phyloP scores from a whole-genome alignment of 1,140 invertebrate genomes.

The Drosophila pallidifrons region DNA sequence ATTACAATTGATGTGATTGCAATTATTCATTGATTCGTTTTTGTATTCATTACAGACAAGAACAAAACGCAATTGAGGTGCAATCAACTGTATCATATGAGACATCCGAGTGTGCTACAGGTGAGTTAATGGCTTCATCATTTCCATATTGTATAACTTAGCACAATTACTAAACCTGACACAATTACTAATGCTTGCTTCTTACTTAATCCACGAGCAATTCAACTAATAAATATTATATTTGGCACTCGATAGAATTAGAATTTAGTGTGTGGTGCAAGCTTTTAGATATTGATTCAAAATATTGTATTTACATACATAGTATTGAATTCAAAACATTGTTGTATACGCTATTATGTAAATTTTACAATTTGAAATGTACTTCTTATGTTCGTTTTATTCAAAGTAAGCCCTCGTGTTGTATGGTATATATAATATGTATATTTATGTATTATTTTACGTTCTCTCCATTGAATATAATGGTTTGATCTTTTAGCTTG shows the following conservation, averaged over 20 bases:
- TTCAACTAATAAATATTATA: constrained; percentile 40
- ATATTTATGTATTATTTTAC: constrained; percentile 41
- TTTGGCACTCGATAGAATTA: constrained; percentile 3
- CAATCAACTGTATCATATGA: constrained; percentile 84
- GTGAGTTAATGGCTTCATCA: constrained; percentile 53
- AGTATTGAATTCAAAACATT: constrained; percentile 3
- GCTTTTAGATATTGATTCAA: constrained; percentile 20
- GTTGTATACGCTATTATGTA: constrained; percentile 6
- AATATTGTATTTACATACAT: constrained; percentile 7
- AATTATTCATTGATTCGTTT: constrained; percentile 7
- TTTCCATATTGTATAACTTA: neutral
- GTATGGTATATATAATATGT: constrained; percentile 53
- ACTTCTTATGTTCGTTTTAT: constrained; percentile 29
- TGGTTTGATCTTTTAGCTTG: constrained; percentile 13
- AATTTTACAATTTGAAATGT: constrained; percentile 21
- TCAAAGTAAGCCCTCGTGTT: constrained; percentile 51
- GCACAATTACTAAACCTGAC: constrained; percentile 14
- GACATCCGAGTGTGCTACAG: constrained; percentile 83
- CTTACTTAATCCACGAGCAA: constrained; percentile 42
- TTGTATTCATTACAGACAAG: constrained; percentile 64
- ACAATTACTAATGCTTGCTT: constrained; percentile 67
- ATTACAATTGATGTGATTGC: constrained; percentile 11
- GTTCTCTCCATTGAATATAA: constrained; percentile 39
- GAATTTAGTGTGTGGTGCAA: constrained; percentile 47
- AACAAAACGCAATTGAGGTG: constrained; percentile 83